A percentile compares a stretch with the other conserved stretches of the same genome.
These are phyloP conservation scores for Molossus molossus DNA, from an alignment of 2,797 vertebrate genomes.

Conservation along the genomic window DNA sequence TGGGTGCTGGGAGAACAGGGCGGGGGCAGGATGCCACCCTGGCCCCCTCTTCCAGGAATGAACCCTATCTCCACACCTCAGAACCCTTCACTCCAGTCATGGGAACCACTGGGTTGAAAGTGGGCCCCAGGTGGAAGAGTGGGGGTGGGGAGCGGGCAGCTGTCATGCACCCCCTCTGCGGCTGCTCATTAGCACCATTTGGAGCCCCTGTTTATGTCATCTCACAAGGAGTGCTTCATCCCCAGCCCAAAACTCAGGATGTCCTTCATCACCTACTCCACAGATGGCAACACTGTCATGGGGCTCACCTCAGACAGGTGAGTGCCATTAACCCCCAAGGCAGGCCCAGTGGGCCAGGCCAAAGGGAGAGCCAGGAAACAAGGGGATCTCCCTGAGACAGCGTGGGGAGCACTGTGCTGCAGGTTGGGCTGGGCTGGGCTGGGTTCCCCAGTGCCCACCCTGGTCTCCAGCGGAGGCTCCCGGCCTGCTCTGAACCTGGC, in stretches of 20 bases:
- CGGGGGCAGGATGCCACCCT: background rate
- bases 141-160: background rate
- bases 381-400: background rate
- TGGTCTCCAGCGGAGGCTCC: background rate
- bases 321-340: constrained; percentile 58
- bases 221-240: constrained; percentile 54
- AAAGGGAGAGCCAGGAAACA: background rate
- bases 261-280: constrained; percentile 94
- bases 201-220: background rate
- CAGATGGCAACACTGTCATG: constrained; percentile 92
- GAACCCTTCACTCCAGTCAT: no score
- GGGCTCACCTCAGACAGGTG: constrained; percentile 94
- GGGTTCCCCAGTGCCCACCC: fast-evolving
- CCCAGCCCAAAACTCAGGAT: constrained; percentile 94
- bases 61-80: no score
- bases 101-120: no score
- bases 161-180: background rate
- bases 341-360: no score
- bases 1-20: background rate
- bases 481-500: background rate
- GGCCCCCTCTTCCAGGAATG: background rate
- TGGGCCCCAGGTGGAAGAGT: no score
- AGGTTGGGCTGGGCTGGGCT: no score
- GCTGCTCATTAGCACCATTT: background rate
- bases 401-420: background rate